Conservation (phyloP, 2,113 vertebrate species). For the Odocoileus hemionus region DNA sequence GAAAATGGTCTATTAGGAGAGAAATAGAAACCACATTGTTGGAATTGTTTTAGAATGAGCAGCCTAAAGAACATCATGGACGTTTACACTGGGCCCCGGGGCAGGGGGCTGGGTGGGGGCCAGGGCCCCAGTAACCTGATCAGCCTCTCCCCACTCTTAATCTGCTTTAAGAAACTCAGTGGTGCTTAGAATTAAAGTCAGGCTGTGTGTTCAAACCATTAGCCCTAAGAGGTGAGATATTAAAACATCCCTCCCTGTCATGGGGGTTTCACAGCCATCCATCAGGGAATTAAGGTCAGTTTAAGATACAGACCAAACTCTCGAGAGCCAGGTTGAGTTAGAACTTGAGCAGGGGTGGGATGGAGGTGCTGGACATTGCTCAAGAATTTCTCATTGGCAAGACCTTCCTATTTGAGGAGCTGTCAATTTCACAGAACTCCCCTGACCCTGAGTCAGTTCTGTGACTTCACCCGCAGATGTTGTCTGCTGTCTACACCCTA, state of each 20-base stretch:
- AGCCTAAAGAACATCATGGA: not conserved
- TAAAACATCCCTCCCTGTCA: not conserved
- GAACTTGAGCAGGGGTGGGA: not conserved
- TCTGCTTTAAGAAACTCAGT: not conserved
- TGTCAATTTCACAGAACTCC: not conserved
- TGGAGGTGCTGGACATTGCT: not conserved
- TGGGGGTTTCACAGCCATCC: not conserved
- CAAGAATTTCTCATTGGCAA: not conserved
- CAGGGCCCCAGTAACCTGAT: not conserved
- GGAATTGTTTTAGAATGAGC: not conserved
- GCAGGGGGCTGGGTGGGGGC: not conserved
- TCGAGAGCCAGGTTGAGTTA: not conserved
- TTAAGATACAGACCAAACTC: not conserved
- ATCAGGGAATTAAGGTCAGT: too few species aligned
- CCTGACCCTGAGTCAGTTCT: not conserved
- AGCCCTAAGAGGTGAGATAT: not conserved
- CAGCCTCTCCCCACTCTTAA: not conserved
- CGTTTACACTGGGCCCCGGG: not conserved
- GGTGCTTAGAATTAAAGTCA: not conserved
- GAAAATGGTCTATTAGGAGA: not conserved
- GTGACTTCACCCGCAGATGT: not conserved
- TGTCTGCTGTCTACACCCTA: not conserved
- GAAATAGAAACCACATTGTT: not conserved
- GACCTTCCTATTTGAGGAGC: not conserved
- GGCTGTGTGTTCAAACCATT: not conserved